These are phyloP conservation scores for Zaprionus gabonicus DNA, from an alignment of 1,140 invertebrate species.

Conservation along the genomic window DNA sequence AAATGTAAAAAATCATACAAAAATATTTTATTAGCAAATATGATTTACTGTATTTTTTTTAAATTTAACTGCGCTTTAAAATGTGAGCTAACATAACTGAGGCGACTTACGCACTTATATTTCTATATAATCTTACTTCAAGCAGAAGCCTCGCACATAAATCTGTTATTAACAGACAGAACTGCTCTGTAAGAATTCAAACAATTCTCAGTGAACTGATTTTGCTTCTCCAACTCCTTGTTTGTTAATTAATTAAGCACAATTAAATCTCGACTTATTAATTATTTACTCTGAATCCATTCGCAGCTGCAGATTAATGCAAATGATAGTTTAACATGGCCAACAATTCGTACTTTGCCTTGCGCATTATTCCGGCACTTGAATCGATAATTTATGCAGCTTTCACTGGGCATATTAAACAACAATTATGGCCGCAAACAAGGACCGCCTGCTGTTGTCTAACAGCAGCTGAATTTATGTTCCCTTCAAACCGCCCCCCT, in stretches of 20 bases:
- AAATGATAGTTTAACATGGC: constrained; percentile 7
- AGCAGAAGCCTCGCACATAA: too few relatives aligned
- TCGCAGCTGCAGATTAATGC: background rate
- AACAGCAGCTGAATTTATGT: constrained; percentile 23
- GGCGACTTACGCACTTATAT: too few relatives aligned
- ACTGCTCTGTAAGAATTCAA: background rate
- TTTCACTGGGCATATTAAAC: constrained; percentile 17
- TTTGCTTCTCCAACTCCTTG: background rate
- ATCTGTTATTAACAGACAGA: background rate
- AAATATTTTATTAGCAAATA: background rate
- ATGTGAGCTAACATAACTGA: too few relatives aligned
- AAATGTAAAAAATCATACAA: too few relatives aligned
- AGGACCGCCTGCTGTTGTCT: background rate
- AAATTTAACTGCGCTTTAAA: too few relatives aligned
- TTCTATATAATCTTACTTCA: too few relatives aligned
- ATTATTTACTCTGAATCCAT: constrained; percentile 1
- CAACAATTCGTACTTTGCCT: background rate
- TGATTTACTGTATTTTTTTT: too few relatives aligned
- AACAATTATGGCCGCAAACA: constrained; percentile 36
- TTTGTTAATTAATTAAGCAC: constrained; percentile 4
- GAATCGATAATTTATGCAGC: constrained; percentile 32
- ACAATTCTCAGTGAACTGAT: background rate
- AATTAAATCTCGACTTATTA: background rate
- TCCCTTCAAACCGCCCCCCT: background rate
- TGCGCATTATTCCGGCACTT: background rate